A percentile compares a stretch with the other conserved stretches of the same genome.
Conservation (phyloP, 2,888 invertebrate genomes). For the Neuroscelio doddi region DNA sequence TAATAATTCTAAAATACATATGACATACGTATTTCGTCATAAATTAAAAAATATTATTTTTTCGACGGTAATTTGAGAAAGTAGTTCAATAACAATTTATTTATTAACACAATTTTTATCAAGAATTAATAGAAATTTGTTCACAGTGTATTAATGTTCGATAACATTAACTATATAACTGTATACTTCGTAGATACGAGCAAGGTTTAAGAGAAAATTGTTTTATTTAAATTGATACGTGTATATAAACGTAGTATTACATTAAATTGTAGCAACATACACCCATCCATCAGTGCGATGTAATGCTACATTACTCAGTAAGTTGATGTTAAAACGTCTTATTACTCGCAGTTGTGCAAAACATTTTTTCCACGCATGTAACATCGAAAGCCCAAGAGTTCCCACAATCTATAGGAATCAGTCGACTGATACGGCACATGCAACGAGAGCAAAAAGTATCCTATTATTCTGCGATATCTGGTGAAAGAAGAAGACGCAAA, state of each 20-base stretch:
- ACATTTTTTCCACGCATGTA: constrained; percentile 9
- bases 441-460: constrained; percentile 49
- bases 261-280: background rate
- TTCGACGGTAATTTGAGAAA: too few relatives aligned
- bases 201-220: too few relatives aligned
- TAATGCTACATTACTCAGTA: too few relatives aligned
- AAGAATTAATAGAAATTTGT: too few relatives aligned
- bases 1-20: constrained; percentile 33
- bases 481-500: constrained; percentile 45
- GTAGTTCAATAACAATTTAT: too few relatives aligned
- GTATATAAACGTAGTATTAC: constrained; percentile 2
- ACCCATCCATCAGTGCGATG: background rate
- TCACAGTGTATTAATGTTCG: too few relatives aligned
- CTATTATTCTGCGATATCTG: constrained; percentile 53
- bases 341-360: constrained; percentile 2
- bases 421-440: constrained; percentile 47
- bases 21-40: too few relatives aligned
- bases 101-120: too few relatives aligned
- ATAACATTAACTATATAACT: too few relatives aligned
- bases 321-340: background rate
- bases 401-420: constrained; percentile 56
- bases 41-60: too few relatives aligned
- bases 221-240: too few relatives aligned
- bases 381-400: constrained; percentile 45
- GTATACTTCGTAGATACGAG: too few relatives aligned